These are phyloP conservation scores for Meloidogyne chitwoodi DNA, from an alignment of 1,140 invertebrate genomes.

Conservation along the genomic window DNA sequence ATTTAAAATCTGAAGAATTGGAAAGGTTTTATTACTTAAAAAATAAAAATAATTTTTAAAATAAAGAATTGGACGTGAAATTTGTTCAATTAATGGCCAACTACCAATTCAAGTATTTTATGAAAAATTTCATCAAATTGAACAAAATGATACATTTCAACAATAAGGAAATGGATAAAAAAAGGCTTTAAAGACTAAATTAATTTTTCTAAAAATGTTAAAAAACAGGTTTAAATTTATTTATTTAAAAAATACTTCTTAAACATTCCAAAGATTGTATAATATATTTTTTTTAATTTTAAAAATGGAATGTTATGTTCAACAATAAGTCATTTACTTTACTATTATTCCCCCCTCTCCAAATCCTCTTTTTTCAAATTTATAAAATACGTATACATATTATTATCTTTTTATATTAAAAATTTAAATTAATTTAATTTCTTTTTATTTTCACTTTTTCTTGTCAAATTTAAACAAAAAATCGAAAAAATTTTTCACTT, in stretches of 20 bases:
- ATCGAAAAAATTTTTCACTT: not conserved
- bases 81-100: conserved; percentile 24
- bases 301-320: too few species aligned
- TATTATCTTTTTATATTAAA: too few species aligned
- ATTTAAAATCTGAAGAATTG: not conserved
- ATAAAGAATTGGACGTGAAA: conserved; percentile 18
- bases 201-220: not conserved
- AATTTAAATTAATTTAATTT: too few species aligned
- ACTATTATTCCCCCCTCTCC: too few species aligned
- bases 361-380: too few species aligned
- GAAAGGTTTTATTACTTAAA: not conserved
- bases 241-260: not conserved
- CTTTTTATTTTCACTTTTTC: too few species aligned
- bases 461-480: too few species aligned
- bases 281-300: not conserved
- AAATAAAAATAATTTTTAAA: not conserved
- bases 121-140: conserved; percentile 32
- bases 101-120: conserved; percentile 46
- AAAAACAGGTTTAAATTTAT: not conserved
- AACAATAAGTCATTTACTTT: too few species aligned
- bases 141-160: not conserved
- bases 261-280: not conserved
- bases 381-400: too few species aligned
- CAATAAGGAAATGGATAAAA: not conserved
- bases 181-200: not conserved